Evolutionary conservation across 2,113 vertebrate genomes (phyloP), one percentile per base, ranked within the genome.

Genomic region (Ailuropoda melanoleuca): DNA sequence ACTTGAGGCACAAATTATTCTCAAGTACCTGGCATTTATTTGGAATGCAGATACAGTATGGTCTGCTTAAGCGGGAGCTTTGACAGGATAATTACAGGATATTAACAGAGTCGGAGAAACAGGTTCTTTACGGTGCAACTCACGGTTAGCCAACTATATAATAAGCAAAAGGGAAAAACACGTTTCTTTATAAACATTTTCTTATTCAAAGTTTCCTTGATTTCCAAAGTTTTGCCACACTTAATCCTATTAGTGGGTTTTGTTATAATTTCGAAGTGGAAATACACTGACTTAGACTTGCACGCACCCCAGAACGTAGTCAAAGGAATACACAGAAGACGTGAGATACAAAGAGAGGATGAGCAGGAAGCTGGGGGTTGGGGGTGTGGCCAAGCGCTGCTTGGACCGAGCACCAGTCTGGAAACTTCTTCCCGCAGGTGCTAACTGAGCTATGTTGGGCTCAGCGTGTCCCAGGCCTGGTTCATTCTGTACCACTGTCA

Each of bases 51-150:
- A 37, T 46, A 62, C 84, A 66, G 12, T 39, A 9, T 23, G 60
- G 46, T 31, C 78, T 50, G 26, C 48, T 89, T 60, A 66, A 64
- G 26, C 15, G 83, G 75, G 84, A 62, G 39, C 78, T 83, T 86
- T 90, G 94, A 75, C 55, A 53, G 60, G 53, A n/a, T 91, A 96
- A 95, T 97, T 88, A 94, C 19, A 95, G 82, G 94, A 80, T 75
- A 94, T 66, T 83, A 77, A 66, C 89, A 95, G 80, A 75, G 60
- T 93, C 21, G 80, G 83, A 94, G 87, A 68, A 78, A 50, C 53
- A 37, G 80, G 60, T 87, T 87, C n/a, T 83, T 43, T 34, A 10
- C 17, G 29, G 23, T 39, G 53, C 55, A 64, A 29, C 60, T 64
- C 18, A 1, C n/a, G 58, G 60, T 93, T 88, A 68, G 43, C 55